Percentiles rank a stretch among this genome's conserved stretches.
These are phyloP conservation scores for Chionomys nivalis DNA, from an alignment of 2,113 vertebrate genomes.

Conservation along the genomic window DNA sequence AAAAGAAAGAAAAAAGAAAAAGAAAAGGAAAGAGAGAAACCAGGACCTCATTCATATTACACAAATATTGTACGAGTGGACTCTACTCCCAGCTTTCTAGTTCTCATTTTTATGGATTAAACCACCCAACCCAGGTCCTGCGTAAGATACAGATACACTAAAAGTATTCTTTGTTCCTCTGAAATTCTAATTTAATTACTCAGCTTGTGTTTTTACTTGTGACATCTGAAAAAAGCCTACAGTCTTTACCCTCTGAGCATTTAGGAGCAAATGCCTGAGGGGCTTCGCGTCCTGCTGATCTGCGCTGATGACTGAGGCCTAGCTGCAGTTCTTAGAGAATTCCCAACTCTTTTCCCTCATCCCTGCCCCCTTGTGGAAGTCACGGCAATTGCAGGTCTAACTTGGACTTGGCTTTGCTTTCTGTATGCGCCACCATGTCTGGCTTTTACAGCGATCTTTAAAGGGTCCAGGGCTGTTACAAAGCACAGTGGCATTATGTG, in stretches of 20 bases:
- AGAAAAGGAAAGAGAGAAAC: background rate
- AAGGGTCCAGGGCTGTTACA: background rate
- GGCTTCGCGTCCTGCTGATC: background rate
- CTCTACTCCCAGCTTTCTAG: background rate
- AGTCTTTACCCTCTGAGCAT: background rate
- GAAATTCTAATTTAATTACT: background rate
- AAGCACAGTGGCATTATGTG: background rate
- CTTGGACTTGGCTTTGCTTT: background rate
- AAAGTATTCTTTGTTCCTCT: background rate
- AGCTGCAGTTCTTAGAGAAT: background rate
- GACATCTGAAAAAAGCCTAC: background rate
- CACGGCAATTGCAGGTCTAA: background rate
- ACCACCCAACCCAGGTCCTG: background rate
- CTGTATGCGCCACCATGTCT: background rate
- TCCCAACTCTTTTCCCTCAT: background rate
- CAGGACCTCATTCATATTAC: background rate
- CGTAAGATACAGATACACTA: background rate
- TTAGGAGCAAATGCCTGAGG: background rate
- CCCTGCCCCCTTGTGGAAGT: background rate
- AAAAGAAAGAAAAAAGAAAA: no score
- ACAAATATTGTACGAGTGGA: background rate
- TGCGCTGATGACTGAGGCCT: background rate
- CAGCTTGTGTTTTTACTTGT: slow-evolving; percentile 16
- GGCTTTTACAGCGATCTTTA: background rate
- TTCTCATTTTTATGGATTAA: background rate